Evolutionary conservation across 2,113 vertebrate species (phyloP).

Genomic region (Leptosomus discolor): DNA sequence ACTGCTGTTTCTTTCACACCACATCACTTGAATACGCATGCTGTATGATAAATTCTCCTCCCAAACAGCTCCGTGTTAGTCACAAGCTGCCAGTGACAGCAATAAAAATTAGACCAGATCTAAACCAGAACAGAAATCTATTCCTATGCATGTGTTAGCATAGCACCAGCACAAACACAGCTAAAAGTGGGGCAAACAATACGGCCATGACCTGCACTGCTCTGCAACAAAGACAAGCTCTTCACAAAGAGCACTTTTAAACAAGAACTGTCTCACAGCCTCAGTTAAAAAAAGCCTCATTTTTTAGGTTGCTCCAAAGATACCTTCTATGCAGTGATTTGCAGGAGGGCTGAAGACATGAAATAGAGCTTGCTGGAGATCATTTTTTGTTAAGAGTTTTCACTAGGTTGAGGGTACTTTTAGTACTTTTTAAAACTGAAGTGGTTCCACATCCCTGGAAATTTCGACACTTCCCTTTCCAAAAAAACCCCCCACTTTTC

Average conservation of each 20-base stretch:
- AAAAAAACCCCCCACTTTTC: background rate
- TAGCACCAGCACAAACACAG: background rate
- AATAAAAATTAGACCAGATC: background rate
- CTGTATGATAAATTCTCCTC: background rate
- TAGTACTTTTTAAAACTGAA: background rate
- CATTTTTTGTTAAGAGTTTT: background rate
- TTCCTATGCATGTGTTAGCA: fast-evolving
- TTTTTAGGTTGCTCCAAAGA: background rate
- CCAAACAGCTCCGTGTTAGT: background rate
- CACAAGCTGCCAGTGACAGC: background rate
- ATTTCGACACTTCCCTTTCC: background rate
- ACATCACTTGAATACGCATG: background rate
- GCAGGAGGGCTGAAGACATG: background rate
- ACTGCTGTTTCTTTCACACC: background rate
- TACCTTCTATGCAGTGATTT: background rate
- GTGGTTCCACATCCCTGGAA: background rate
- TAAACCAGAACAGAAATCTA: background rate
- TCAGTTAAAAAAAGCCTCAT: background rate
- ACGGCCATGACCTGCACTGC: background rate
- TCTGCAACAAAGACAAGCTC: background rate
- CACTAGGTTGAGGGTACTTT: background rate
- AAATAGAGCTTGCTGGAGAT: background rate
- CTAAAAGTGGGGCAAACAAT: background rate
- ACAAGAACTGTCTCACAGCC: background rate
- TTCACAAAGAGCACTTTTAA: background rate